phyloP scores from a whole-genome alignment of 1,140 invertebrate genomes.

The Bombus turneri region DNA sequence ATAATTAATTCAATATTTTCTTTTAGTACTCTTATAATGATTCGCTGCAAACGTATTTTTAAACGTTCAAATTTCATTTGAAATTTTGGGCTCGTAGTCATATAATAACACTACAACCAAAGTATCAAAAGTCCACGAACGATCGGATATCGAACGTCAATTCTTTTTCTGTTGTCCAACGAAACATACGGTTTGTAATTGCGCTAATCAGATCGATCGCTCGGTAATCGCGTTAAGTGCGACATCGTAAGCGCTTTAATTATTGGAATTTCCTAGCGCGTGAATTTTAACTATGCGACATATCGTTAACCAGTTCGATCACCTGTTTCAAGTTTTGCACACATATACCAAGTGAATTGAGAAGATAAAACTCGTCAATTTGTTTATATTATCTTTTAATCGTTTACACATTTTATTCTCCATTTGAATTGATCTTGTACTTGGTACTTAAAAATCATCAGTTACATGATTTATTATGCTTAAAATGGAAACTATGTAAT shows the following conservation, averaged over 20 bases:
- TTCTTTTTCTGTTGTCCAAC: neutral
- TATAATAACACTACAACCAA: no score
- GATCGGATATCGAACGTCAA: neutral
- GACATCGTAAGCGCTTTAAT: neutral
- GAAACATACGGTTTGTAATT: neutral
- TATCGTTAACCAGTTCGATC: neutral
- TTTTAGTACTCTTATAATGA: no score
- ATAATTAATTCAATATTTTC: no score
- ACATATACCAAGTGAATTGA: no score
- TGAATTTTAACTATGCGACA: neutral
- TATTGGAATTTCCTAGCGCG: neutral
- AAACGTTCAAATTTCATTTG: no score
- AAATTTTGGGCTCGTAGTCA: no score
- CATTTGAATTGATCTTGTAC: no score
- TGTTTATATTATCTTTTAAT: neutral
- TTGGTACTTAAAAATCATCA: no score
- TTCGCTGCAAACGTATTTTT: no score
- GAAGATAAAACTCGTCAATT: neutral
- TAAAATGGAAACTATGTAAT: no score
- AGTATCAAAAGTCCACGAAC: no score
- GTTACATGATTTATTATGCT: no score
- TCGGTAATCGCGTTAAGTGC: neutral
- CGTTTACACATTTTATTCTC: neutral
- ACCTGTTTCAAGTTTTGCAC: neutral
- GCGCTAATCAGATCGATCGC: conserved; percentile 3